Percentiles rank a stretch among this genome's conserved stretches.
These are phyloP conservation scores for Galbula dea DNA, from an alignment of 2,113 vertebrate species.

Conservation along the genomic window DNA sequence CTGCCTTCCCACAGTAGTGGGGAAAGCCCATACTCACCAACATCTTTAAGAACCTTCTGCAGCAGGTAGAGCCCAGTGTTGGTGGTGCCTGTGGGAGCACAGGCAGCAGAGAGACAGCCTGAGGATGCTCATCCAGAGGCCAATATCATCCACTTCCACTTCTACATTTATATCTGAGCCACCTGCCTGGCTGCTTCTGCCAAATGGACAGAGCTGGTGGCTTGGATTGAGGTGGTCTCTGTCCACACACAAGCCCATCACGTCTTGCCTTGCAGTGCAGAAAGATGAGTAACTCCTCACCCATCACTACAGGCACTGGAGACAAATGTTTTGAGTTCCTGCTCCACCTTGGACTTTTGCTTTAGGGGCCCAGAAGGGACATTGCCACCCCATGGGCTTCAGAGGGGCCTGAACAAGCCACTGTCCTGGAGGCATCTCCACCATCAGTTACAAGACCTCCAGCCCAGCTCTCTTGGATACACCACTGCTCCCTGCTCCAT, in stretches of 20 bases:
- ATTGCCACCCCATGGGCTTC: neutral
- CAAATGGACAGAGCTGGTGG: too few species aligned
- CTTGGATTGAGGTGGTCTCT: neutral
- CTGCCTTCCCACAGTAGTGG: neutral
- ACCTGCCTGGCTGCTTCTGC: neutral
- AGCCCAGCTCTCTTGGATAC: neutral
- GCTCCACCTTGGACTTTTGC: neutral
- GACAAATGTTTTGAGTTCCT: neutral
- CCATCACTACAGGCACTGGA: neutral
- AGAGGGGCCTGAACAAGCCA: neutral
- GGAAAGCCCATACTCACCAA: neutral
- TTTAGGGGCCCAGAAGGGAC: neutral
- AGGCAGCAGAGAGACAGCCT: neutral
- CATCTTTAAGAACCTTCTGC: neutral
- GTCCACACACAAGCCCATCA: neutral
- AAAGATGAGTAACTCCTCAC: neutral
- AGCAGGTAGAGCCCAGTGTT: neutral
- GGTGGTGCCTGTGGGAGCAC: accelerated
- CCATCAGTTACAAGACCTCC: neutral
- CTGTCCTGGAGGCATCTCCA: neutral
- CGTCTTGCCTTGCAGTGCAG: neutral
- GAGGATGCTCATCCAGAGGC: neutral
- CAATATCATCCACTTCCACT: neutral
- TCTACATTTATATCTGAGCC: neutral
- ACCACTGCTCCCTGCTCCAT: accelerated